These are phyloP conservation scores for Heliconius nattereri DNA, from an alignment of 1,140 invertebrate species.

Conservation along the genomic window DNA sequence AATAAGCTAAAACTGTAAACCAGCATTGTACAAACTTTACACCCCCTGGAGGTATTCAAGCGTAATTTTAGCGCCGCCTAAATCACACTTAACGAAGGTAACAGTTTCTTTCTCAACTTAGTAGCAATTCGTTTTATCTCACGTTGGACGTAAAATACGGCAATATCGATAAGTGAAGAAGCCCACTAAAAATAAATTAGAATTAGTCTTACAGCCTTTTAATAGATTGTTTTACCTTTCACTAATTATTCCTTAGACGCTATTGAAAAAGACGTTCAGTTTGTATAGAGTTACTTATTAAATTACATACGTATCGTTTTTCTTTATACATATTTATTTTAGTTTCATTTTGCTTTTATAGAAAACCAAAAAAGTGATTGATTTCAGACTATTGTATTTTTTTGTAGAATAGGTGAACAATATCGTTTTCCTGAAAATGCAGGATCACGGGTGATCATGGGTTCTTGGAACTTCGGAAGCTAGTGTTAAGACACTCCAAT, in stretches of 20 bases:
- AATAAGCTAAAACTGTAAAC: too few relatives aligned
- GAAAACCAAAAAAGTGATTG: not conserved
- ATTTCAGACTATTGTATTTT: not conserved
- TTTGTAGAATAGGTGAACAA: not conserved
- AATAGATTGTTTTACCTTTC: not conserved
- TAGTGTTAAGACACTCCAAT: too few relatives aligned
- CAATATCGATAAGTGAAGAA: slow-evolving; percentile 33
- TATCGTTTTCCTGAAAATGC: too few relatives aligned
- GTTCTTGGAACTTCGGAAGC: too few relatives aligned
- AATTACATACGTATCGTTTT: not conserved
- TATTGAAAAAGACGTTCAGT: not conserved
- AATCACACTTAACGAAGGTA: slow-evolving; percentile 37
- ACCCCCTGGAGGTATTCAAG: not conserved
- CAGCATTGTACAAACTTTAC: too few relatives aligned
- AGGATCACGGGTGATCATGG: too few relatives aligned
- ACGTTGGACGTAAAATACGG: slow-evolving; percentile 34
- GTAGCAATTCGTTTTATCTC: slow-evolving; percentile 42
- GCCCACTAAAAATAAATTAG: slow-evolving; percentile 26
- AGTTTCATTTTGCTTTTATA: not conserved
- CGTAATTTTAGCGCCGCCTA: slow-evolving; percentile 30
- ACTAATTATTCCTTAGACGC: not conserved
- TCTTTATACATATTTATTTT: not conserved
- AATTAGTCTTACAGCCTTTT: slow-evolving; percentile 2
- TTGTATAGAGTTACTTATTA: slow-evolving; percentile 3
- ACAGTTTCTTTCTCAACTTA: slow-evolving; percentile 36